Evolutionary conservation across 2,888 invertebrate species (phyloP).

Genomic region (Tachystola acroxantha): DNA sequence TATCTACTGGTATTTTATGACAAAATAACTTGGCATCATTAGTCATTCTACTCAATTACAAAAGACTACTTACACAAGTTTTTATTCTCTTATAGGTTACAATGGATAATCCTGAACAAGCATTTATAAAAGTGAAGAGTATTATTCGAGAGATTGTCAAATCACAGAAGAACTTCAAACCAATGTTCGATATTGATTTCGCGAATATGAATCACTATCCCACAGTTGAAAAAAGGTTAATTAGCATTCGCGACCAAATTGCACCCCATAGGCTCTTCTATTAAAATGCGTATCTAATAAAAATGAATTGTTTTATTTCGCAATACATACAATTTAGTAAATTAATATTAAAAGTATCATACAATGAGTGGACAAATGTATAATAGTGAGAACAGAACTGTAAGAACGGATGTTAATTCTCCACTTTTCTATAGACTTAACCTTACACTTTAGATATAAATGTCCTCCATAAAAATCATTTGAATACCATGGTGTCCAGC

Average conservation of each 20-base stretch:
- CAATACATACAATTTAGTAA: conserved; percentile 49
- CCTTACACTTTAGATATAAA: conserved; percentile 38
- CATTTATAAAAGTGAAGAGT: conserved; percentile 46
- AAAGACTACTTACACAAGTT: neutral
- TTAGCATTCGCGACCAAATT: conserved; percentile 47
- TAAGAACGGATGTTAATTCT: conserved; percentile 44
- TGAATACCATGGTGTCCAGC: conserved; percentile 85
- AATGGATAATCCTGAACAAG: conserved; percentile 51
- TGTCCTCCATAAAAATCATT: conserved; percentile 49
- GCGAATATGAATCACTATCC: conserved; percentile 35
- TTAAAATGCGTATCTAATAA: conserved; percentile 30
- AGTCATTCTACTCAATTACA: too few species aligned
- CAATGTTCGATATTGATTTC: conserved; percentile 64
- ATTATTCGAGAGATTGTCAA: conserved; percentile 50
- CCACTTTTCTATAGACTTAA: conserved; percentile 45
- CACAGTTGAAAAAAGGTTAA: conserved; percentile 37
- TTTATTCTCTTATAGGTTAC: conserved; percentile 36
- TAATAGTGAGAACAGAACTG: conserved; percentile 23
- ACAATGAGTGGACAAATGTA: conserved; percentile 38
- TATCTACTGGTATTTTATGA: too few species aligned
- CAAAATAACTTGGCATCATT: too few species aligned
- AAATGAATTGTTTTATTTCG: conserved; percentile 50
- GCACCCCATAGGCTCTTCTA: conserved; percentile 51
- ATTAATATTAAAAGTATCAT: conserved; percentile 52
- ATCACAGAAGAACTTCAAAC: conserved; percentile 39